A percentile compares a stretch with the other conserved stretches of the same genome.
Evolutionary conservation across 2,113 vertebrate genomes (phyloP).

Genomic region (Oncorhynchus clarkii): DNA sequence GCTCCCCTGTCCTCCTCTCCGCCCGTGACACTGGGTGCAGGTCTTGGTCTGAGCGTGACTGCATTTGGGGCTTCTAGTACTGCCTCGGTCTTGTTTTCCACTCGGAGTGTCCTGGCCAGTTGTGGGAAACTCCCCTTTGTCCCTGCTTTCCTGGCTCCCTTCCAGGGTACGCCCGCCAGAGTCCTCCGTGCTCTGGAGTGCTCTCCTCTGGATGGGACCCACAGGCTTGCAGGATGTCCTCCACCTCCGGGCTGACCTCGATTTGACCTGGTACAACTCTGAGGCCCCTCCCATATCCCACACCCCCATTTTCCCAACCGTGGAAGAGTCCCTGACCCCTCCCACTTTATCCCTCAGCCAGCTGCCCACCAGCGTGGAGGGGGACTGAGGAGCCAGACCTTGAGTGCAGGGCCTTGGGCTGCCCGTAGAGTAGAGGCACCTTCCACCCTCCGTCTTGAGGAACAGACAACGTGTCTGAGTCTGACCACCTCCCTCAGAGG

Average conservation of each 20-base stretch:
- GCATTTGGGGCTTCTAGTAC: constrained; percentile 27
- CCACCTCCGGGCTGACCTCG: constrained; percentile 68
- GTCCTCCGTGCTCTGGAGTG: constrained; percentile 37
- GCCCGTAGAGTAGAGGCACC: constrained; percentile 64
- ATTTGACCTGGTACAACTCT: constrained; percentile 51
- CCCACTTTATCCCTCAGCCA: constrained; percentile 51
- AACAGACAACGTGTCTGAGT: constrained; percentile 74
- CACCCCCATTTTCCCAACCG: constrained; percentile 8
- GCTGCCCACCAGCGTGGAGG: constrained; percentile 51
- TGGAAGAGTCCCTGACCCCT: constrained; percentile 23
- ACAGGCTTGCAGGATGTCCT: constrained; percentile 63
- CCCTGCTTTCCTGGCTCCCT: constrained; percentile 51
- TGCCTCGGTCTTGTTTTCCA: constrained; percentile 26
- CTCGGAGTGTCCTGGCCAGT: constrained; percentile 11
- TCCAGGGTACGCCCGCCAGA: constrained; percentile 16
- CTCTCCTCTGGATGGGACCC: constrained; percentile 22
- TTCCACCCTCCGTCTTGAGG: constrained; percentile 69
- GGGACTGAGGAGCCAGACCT: constrained; percentile 11
- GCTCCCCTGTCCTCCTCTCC: constrained; percentile 24
- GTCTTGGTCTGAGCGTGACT: constrained; percentile 35
- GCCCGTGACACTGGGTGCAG: constrained; percentile 27
- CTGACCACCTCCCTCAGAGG: constrained; percentile 71
- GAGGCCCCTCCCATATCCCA: constrained; percentile 35
- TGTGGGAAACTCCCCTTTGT: constrained; percentile 37
- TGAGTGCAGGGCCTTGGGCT: constrained; percentile 31